phyloP scores from a whole-genome alignment of 1,140 invertebrate species.

The Nomia melanderi region DNA sequence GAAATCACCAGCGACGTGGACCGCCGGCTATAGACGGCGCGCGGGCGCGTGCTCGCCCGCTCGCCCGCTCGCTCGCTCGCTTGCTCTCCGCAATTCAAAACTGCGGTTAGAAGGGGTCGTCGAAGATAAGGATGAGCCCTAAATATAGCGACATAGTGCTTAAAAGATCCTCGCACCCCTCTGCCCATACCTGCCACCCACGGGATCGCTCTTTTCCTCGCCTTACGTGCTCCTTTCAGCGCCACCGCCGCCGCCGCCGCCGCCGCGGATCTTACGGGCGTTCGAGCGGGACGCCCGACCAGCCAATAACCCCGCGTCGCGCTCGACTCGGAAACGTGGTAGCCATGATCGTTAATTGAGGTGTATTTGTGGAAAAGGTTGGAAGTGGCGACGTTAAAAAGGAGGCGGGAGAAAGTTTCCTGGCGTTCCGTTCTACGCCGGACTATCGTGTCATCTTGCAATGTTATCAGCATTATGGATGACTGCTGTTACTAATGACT shows the following conservation, averaged over 20 bases:
- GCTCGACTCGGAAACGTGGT: not conserved
- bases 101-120: conserved; percentile 70
- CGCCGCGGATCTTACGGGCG: conserved; percentile 28
- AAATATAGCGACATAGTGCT: conserved; percentile 64
- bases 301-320: conserved; percentile 1
- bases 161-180: conserved; percentile 49
- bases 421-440: no score
- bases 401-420: no score
- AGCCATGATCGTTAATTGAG: conserved; percentile 20
- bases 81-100: conserved; percentile 73
- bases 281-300: conserved; percentile 26
- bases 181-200: not conserved
- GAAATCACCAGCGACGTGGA: conserved; percentile 56
- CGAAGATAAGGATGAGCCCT: conserved; percentile 69
- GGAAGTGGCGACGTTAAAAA: no score
- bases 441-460: no score
- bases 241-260: conserved; percentile 1
- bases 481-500: no score
- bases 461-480: no score
- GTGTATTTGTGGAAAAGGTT: no score
- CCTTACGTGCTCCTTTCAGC: conserved; percentile 49
- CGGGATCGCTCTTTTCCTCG: conserved; percentile 29
- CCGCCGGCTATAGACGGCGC: conserved; percentile 60
- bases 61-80: no score
- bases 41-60: no score